Evolutionary conservation across 1,140 invertebrate species (phyloP), one percentile per base, ranked within the genome.

Genomic region (Drosophila tristis): DNA sequence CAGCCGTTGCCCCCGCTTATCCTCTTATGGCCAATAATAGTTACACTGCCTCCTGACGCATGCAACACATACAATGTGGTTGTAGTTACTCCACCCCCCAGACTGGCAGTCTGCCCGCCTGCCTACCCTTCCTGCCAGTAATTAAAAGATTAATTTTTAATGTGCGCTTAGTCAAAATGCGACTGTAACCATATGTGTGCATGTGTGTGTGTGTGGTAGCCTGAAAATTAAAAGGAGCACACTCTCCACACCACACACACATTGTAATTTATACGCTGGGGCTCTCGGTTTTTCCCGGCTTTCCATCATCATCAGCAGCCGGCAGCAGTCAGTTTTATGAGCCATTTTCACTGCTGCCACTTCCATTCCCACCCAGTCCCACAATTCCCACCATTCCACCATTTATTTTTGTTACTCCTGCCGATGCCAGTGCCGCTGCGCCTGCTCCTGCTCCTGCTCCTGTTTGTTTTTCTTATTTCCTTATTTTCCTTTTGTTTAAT

Each of bases 81-180:
- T 51, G 44, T 59, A 62, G 54, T 47, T 39, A 1, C 35, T 39
- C 4, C 4, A 66, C 48, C 61, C 61, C 50, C 29, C 11, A 25
- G 35, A 26, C 15, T 11, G 43, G 6, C 26, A 16, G n/a, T 11
- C 29, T 60, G 42, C 42, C 42, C 39, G 5, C 8, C 42, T 53
- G 16, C 43, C 58, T 47, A 29, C 31, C 57, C 20, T 31, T 53
- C 39, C 48, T 47, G 61, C 45, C 82, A 55, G 82, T 86, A 86
- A 86, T 86, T 86, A 86, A 86, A 86, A 78, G 74, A 87, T 86
- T 86, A 86, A 86, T 86, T 87, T 81, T 86, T 87, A 87, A 86
- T 86, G 74, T 53, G 62, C 65, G 73, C 81, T 85, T 78, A 86
- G 81, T 73, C 44, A 49, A 66, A 67, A 61, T 74, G 59, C 51